phyloP scores from a whole-genome alignment of 1,140 invertebrate species.

The Acromyrmex echinatior region DNA sequence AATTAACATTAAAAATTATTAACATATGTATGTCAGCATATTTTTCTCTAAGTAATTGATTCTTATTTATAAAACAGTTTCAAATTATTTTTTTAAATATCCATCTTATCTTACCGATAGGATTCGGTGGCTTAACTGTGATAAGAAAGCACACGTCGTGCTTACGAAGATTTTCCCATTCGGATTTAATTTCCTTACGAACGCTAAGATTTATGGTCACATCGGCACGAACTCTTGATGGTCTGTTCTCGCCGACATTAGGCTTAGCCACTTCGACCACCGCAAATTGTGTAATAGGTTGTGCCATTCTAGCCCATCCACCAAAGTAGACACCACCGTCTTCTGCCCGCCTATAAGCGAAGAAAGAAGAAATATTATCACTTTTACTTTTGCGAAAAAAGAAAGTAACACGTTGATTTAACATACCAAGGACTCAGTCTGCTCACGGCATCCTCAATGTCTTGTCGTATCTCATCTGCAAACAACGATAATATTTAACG shows the following conservation, averaged over 20 bases:
- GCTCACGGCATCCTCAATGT: slow-evolving; percentile 98
- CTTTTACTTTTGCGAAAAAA: neutral
- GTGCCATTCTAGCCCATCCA: slow-evolving; percentile 99
- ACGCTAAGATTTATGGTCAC: slow-evolving; percentile 97
- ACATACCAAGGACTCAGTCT: slow-evolving; percentile 96
- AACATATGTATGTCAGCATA: neutral
- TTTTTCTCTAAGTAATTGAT: neutral
- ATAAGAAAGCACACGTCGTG: slow-evolving; percentile 99
- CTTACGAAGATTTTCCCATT: slow-evolving; percentile 98
- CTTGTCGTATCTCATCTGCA: slow-evolving; percentile 98
- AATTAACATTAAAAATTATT: neutral
- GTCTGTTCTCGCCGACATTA: slow-evolving; percentile 96
- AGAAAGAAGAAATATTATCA: slow-evolving; percentile 12
- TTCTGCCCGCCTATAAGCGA: slow-evolving; percentile 91
- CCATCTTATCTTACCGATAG: slow-evolving; percentile 90
- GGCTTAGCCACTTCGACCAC: slow-evolving; percentile 98
- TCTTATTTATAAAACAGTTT: neutral
- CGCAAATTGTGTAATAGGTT: slow-evolving; percentile 96
- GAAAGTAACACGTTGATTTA: neutral
- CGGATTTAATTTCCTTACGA: slow-evolving; percentile 95
- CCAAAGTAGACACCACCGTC: slow-evolving; percentile 96
- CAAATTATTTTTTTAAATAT: slow-evolving; percentile 22
- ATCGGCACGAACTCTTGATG: slow-evolving; percentile 97
- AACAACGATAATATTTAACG: slow-evolving; percentile 34
- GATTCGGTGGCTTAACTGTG: slow-evolving; percentile 94